Evolutionary conservation across 2,888 invertebrate species (phyloP), one percentile per base, ranked within the genome.

Genomic region (Lithodes maja): DNA sequence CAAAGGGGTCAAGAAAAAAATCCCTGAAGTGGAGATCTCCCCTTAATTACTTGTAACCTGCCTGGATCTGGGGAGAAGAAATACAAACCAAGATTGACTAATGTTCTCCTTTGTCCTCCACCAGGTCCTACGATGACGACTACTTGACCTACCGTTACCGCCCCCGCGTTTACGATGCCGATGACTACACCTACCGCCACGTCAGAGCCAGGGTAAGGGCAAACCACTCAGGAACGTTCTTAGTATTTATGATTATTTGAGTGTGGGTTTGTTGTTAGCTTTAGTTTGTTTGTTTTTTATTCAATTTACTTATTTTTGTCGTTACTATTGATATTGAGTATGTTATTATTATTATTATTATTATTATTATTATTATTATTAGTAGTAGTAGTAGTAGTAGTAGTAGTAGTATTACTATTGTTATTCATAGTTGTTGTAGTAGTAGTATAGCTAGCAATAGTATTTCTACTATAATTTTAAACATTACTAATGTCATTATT

Each of bases 291-390:
- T 61, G 7, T 15, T 61, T 61, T 61, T 12, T 15, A 1, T n/a
- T 78, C 12, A 49, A 3, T 78, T 3, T 78, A 7, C 3, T 12
- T 50, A 78, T 78, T 7, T 49, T 78, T 9, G 12, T 50, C 17
- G 50, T 78, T 50, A 50, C 17, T 12, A 9, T 33, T 33, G 33
- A 33, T 33, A 33, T 33, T 33, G 33, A 33, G 33, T 33, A 33
- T 33, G 33, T 33, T n/a, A 78, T 78, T 50, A 74, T 74, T n/a
- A 74, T 74, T 74, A n/a, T 74, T n/a, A 74, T 17, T 74, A 17
- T 74, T n/a, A n/a, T 74, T n/a, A 74, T 74, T n/a, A 15, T n/a
- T n/a, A 74, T 74, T 17, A n/a, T 74, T n/a, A 74, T 74, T 74
- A 74, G 1, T 50, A 78, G 33, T 33, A 33, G 33, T 74, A n/a